Percentiles rank a stretch among this genome's conserved stretches.
These are phyloP conservation scores for Sylvilagus bachmani DNA, from an alignment of 2,113 vertebrate species.

Conservation along the genomic window DNA sequence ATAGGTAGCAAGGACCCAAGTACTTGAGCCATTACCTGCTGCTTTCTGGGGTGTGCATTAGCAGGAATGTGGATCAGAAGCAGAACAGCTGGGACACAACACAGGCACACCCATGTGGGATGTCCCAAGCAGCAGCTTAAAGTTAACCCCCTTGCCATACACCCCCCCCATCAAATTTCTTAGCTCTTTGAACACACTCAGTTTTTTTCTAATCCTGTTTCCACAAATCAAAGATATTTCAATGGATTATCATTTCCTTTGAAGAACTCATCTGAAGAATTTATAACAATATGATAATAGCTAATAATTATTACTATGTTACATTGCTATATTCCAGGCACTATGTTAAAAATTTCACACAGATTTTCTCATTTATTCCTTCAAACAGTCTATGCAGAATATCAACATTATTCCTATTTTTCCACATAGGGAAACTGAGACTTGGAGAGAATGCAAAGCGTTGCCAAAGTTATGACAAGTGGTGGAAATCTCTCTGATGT, in stretches of 20 bases:
- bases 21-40: too few species aligned
- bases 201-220: constrained; percentile 37
- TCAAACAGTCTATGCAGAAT: neutral
- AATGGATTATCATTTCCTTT: constrained; percentile 15
- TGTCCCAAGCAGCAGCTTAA: too few species aligned
- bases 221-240: constrained; percentile 37
- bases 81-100: too few species aligned
- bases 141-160: too few species aligned
- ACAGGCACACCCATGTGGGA: too few species aligned
- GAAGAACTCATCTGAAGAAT: constrained; percentile 16
- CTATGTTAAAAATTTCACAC: neutral
- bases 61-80: too few species aligned
- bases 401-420: neutral
- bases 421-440: neutral
- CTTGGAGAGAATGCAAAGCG: neutral
- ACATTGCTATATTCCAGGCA: neutral
- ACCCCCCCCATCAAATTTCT: neutral
- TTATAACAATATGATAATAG: neutral
- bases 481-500: neutral
- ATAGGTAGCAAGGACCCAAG: too few species aligned
- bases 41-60: too few species aligned
- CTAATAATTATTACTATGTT: neutral
- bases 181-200: neutral
- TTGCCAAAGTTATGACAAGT: neutral
- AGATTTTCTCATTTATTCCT: neutral